Evolutionary conservation across 1,140 invertebrate genomes (phyloP), one percentile per base, ranked within the genome.

Genomic region (Drusus annulatus): DNA sequence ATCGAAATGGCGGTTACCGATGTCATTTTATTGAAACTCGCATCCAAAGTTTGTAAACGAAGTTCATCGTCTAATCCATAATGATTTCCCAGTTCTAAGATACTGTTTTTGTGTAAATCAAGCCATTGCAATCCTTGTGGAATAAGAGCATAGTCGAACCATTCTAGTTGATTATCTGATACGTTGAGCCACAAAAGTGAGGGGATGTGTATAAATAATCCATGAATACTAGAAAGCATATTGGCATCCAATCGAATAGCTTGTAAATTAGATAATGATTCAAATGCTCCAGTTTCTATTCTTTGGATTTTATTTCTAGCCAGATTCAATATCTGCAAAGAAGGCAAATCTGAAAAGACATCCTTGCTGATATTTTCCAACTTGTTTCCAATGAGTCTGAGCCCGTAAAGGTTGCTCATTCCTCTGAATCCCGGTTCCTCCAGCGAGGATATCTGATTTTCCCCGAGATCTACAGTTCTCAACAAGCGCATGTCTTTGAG

Each of bases 131-230:
- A 90, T 80, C 93, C 94, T 60, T 89, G 86, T 0, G 97, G 96
- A 63, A 98, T 93, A 75, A 97, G 91, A 16, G 94, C 92, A 87
- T 97, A 98, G 88, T 98, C 96, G 89, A 98, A 98, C 93, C 94
- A 94, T 84, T 95, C 92, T 83, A 98, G 90, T 84, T 94, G 93
- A 90, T 98, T 98, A 89, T 96, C 95, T 25, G 96, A 97, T 78
- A 98, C 94, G 89, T 98, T 98, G 25, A 98, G 88, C 96, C 96
- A 97, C 82, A 96, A 89, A 60, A 98, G 89, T 83, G 93, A 94
- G 0, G 94, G 92, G 84, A 97, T 93, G 84, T 96, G 94, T 79
- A 93, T 93, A 86, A 98, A 97, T 19, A 97, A 90, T 4, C 94
- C 95, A 85, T 94, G 95, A 68, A 98, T 96, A 84, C 97, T 95